A percentile compares a stretch with the other conserved stretches of the same genome.
Conservation (phyloP, 2,888 invertebrate genomes). For the Leptopilina syphax region DNA sequence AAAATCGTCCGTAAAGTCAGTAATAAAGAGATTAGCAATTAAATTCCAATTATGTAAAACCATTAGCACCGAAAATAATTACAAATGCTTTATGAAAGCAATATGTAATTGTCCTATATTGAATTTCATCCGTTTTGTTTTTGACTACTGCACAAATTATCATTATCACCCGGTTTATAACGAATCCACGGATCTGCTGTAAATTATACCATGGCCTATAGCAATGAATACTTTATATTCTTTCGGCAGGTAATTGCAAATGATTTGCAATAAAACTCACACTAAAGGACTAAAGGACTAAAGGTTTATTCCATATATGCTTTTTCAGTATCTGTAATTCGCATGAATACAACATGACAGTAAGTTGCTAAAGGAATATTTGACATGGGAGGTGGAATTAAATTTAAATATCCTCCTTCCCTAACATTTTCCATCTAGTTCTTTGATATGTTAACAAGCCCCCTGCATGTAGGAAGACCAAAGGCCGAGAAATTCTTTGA, state of each 20-base stretch:
- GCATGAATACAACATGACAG: constrained; percentile 21
- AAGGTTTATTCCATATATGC: not conserved
- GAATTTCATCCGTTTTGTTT: no score
- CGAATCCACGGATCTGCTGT: no score
- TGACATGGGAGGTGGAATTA: constrained; percentile 51
- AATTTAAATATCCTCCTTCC: constrained; percentile 71
- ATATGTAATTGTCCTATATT: no score
- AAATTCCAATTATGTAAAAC: no score
- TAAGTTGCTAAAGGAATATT: constrained; percentile 10
- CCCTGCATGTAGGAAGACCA: constrained; percentile 50
- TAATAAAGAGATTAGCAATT: no score
- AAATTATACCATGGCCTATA: no score
- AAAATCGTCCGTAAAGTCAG: no score
- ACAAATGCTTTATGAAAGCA: no score
- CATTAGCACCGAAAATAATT: no score
- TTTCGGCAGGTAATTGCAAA: not conserved
- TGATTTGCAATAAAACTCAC: constrained; percentile 1
- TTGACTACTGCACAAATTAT: no score
- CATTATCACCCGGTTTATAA: no score
- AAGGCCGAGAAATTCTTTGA: constrained; percentile 64
- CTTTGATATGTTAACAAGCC: constrained; percentile 75
- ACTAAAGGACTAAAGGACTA: not conserved
- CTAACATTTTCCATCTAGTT: constrained; percentile 45
- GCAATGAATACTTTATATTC: not conserved
- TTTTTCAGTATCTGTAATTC: constrained; percentile 8